Evolutionary conservation across 2,797 vertebrate genomes (phyloP).

Genomic region (Gastrophryne carolinensis): DNA sequence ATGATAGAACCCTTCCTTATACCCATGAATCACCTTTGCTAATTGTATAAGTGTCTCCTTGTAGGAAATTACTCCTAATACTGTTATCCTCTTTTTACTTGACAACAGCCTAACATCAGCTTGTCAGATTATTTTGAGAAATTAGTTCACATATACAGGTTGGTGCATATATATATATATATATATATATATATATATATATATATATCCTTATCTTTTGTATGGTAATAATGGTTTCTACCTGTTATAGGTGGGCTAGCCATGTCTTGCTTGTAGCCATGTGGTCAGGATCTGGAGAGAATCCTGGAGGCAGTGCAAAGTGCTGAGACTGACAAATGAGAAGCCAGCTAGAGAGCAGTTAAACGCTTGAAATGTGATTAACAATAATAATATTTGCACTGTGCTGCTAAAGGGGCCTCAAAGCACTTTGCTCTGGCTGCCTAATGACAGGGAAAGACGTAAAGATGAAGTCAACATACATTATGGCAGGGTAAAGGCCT

Average conservation of each 20-base stretch:
- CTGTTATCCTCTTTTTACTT: no score
- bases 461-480: neutral
- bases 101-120: no score
- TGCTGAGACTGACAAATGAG: neutral
- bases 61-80: no score
- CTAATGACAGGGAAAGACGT: neutral
- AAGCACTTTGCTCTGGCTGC: neutral
- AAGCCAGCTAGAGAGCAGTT: neutral
- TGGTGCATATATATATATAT: neutral
- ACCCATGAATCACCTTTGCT: no score
- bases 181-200: neutral
- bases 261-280: neutral
- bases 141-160: no score
- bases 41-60: no score
- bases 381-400: neutral
- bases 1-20: no score
- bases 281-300: neutral
- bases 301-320: neutral
- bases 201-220: neutral
- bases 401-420: neutral
- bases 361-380: neutral
- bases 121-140: no score
- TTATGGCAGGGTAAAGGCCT: neutral
- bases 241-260: no score
- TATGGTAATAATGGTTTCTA: no score